Evolutionary conservation across 1,140 invertebrate species (phyloP), one percentile per base, ranked within the genome.

Genomic region (Meloidogyne floridensis): DNA sequence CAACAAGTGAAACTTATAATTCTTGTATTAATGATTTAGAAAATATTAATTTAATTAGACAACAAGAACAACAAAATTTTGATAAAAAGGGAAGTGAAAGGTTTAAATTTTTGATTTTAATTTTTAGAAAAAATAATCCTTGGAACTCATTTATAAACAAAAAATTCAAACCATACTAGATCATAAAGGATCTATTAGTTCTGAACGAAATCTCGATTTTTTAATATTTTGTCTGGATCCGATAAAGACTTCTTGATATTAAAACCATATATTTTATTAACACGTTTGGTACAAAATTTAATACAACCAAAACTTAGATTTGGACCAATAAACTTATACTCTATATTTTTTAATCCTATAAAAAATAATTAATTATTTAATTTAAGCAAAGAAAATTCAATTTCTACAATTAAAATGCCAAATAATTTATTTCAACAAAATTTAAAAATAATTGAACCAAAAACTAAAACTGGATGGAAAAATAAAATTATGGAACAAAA

Each of bases 381-480:
- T 77, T 77, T 53, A 65, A 47, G 59, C 15, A 53, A 65, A 71
- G 18, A 70, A 59, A 75, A 53, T 75, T 6, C n/a, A 53, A 54
- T 9, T n/a, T 18, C 56, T 75, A 9, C 73, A 56, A 20, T 20
- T 53, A 53, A 51, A 56, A 20, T 59, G 18, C 15, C 20, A 70
- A 51, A 65, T 78, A 42, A 18, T 78, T 59, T 11, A 18, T 43
- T 70, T 70, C 53, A 78, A 65, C 59, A 70, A 70, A 69, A 70
- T 78, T 65, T 9, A 9, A n/a, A 75, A 18, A 32, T n/a, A 43
- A n/a, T 51, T 51, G n/a, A 76, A 76, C 69, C 15, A 51, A 70
- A 13, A 32, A 32, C 32, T 11, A 6, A 77, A 42, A 51, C 18
- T 59, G 59, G 11, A 15, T 59, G 11, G 10, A 59, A 59, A 59